Evolutionary conservation across 2,888 invertebrate genomes (phyloP), one percentile per base, ranked within the genome.

Genomic region (Megaustenia siamemsis): DNA sequence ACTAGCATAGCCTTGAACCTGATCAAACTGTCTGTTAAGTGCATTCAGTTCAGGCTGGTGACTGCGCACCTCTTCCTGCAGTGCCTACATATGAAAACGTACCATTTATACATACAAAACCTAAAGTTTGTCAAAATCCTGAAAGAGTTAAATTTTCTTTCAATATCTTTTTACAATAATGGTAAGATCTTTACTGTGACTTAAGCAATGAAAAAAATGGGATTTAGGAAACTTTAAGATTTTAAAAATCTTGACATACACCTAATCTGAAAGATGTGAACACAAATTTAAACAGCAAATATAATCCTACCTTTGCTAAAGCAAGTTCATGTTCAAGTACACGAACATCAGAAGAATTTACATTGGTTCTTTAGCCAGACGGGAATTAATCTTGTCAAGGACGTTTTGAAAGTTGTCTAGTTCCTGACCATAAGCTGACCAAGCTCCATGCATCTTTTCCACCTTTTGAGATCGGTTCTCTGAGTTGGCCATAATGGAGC

Each of bases 261-360:
- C n/a, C n/a, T n/a, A 45, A 45, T 45, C 45, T 12, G 8, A 45
- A 45, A 45, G 45, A 45, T 45, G 45, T 10, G 6, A 45, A 45
- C 6, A 45, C 45, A 45, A 45, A 12, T 10, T 45, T 45, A 10
- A 45, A 45, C 45, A 10, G 45, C 6, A 28, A 71, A 45, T 21
- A 32, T 49, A 45, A 15, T 32, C 45, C 21, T 87, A 93, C 93
- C 92, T 92, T 93, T 83, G 90, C 91, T 24, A 90, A 86, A 35
- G 91, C 91, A 43, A 93, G 86, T 86, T 93, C 92, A 88, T 92
- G 91, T 85, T 93, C 91, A 60, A 93, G 87, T 6, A 92, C 90
- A 66, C 90, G 91, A 21, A 91, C 88, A 83, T 93, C 92, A 40
- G 91, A 90, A 1, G 93, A 89, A 84, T 90, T 88, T 12, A 91